Conservation (phyloP, 2,888 invertebrate species). For the Platerodrilus igneus region DNA sequence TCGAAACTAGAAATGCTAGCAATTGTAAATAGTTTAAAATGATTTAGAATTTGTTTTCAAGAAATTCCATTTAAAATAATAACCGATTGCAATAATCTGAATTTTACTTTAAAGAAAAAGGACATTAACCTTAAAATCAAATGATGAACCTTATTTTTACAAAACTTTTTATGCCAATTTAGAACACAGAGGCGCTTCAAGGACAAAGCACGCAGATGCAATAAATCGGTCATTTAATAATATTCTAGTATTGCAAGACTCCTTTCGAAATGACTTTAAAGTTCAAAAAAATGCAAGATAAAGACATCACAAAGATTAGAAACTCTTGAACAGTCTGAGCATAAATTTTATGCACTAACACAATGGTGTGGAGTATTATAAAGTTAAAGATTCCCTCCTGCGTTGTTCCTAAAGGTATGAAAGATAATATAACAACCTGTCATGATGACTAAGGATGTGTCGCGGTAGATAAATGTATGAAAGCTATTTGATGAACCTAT, state of each 20-base stretch:
- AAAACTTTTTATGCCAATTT: no score
- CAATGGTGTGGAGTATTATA: constrained; percentile 8
- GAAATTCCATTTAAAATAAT: no score
- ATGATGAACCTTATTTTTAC: no score
- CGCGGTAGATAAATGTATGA: constrained; percentile 17
- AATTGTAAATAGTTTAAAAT: no score
- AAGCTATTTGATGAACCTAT: constrained; percentile 4
- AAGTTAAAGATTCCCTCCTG: constrained; percentile 9
- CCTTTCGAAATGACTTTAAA: constrained; percentile 2
- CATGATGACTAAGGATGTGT: constrained; percentile 36
- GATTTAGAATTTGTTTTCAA: no score
- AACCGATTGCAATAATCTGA: no score
- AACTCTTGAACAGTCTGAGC: constrained; percentile 3
- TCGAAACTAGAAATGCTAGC: no score
- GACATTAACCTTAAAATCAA: no score
- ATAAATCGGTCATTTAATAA: constrained; percentile 2
- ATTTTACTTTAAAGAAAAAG: no score
- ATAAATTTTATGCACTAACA: constrained; percentile 5
- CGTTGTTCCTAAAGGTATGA: constrained; percentile 30
- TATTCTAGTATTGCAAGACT: constrained; percentile 8
- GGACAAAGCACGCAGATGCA: constrained; percentile 7
- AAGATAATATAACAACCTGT: constrained; percentile 24
- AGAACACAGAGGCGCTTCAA: not conserved
- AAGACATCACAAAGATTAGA: not conserved
- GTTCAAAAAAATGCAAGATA: constrained; percentile 4